Evolutionary conservation across 1,140 invertebrate genomes (phyloP), one percentile per base, ranked within the genome.

Genomic region (Andricus grossulariae): DNA sequence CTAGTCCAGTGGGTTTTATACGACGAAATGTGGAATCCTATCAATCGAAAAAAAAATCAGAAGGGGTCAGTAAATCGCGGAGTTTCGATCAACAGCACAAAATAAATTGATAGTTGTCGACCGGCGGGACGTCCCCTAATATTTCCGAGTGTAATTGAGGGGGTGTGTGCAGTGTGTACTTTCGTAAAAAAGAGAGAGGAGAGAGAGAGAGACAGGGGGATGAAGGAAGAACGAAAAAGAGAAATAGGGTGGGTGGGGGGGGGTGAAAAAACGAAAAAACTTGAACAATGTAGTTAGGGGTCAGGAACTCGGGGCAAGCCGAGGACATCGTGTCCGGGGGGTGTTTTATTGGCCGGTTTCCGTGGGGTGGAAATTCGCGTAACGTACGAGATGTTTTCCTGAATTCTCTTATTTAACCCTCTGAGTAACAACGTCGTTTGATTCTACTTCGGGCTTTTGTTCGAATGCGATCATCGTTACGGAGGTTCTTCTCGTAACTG

Each of bases 131-230:
- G 90, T 91, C 90, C 90, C 90, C 90, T 91, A 91, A 91, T 91
- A 91, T 91, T 91, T 91, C 90, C 90, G 90, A 91, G 89, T 91
- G 88, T 91, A 91, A 91, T 91, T 89, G 90, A 90, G 85, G 89
- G 90, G 90, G 90, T 91, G 90, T 91, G 82, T 80, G 39, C 39
- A 45, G 39, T 45, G 74, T 82, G 81, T 83, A 76, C 80, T 75
- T 60, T 73, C 74, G 75, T 77, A 78, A 74, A 84, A 82, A 82
- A 87, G 82, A 75, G 72, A 77, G 81, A 79, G 78, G 77, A 81
- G 71, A 77, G 74, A 77, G 32, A 57, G 32, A 78, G 66, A 71
- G 19, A 50, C 18, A 10, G 16, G 32, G 25, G 13, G 19, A 39
- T 11, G 8, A 0, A 25, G 45, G 45, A 50, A 39, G 39, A 7